Evolutionary conservation across 2,797 vertebrate genomes (phyloP).

Genomic region (Arvicola amphibius): DNA sequence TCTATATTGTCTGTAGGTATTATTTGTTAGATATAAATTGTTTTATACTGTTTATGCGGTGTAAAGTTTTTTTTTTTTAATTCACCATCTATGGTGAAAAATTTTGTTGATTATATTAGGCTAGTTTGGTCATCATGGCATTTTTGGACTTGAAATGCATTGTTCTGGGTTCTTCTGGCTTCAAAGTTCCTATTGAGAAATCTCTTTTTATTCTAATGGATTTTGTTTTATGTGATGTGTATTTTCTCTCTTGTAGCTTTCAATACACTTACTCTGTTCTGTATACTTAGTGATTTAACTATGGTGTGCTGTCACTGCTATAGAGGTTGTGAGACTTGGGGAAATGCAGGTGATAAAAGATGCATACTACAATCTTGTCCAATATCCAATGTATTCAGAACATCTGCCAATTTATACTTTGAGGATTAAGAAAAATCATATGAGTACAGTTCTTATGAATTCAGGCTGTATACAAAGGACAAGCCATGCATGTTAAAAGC

Average conservation of each 20-base stretch:
- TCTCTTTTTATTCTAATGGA: neutral
- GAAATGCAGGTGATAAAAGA: neutral
- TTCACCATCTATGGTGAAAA: neutral
- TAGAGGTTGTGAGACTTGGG: neutral
- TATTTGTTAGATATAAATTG: neutral
- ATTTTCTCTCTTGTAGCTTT: neutral
- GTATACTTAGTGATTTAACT: neutral
- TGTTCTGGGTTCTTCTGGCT: neutral
- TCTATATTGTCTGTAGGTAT: neutral
- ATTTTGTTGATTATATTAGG: neutral
- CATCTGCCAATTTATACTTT: neutral
- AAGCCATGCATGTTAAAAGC: neutral
- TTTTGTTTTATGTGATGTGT: neutral
- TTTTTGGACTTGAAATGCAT: neutral
- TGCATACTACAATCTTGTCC: too few species aligned
- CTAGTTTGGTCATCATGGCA: neutral
- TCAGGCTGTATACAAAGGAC: neutral
- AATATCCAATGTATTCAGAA: neutral
- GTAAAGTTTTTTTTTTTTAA: neutral
- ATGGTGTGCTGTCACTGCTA: neutral
- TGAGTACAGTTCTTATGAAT: neutral
- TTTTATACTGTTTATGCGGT: neutral
- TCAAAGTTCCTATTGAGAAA: neutral
- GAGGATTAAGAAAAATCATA: neutral
- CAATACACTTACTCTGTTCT: neutral